Evolutionary conservation across 2,888 invertebrate species (phyloP), one percentile per base, ranked within the genome.

Genomic region (Pseudococcus longispinus): DNA sequence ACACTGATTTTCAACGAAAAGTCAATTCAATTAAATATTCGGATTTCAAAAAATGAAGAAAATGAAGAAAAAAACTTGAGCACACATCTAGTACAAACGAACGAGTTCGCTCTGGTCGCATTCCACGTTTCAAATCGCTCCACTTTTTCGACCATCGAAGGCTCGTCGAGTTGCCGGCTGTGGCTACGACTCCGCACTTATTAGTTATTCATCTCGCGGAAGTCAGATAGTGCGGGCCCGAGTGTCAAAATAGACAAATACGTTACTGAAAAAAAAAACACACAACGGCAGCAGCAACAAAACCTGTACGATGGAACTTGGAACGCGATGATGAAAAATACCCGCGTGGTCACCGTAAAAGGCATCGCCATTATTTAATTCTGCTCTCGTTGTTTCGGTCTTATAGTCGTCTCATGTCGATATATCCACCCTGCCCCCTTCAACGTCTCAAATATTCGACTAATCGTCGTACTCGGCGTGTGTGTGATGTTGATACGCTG

Each of bases 241-340:
- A 70, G 70, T 70, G 70, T 70, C 70, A 70, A 70, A 70, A 70
- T 70, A 70, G 70, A 70, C 70, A 70, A 70, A 70, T 70, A 70
- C 29, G 70, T 32, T 26, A 2, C 13, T 29, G 70, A 15, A 32
- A 18, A 18, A 18, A 18, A 18, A 29, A 70, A 65, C 1, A 65
- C 11, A 65, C 55, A 55, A 55, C 44, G 13, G 44, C 15, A 37
- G 37, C 37, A 37, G 37, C 37, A 37, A 37, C 37, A 37, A 37
- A 37, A 65, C 65, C 26, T 70, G 70, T 29, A 70, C 29, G 15
- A 26, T 26, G 13, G 26, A 65, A 37, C 37, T 37, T 37, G 26
- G 26, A 18, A 60, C 60, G 60, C 60, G 60, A 60, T 26, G 65
- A 65, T 65, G 65, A 65, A 70, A 70, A 70, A 70, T 70, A 70